Evolutionary conservation across 2,888 invertebrate species (phyloP).

Genomic region (Eurois occulta): DNA sequence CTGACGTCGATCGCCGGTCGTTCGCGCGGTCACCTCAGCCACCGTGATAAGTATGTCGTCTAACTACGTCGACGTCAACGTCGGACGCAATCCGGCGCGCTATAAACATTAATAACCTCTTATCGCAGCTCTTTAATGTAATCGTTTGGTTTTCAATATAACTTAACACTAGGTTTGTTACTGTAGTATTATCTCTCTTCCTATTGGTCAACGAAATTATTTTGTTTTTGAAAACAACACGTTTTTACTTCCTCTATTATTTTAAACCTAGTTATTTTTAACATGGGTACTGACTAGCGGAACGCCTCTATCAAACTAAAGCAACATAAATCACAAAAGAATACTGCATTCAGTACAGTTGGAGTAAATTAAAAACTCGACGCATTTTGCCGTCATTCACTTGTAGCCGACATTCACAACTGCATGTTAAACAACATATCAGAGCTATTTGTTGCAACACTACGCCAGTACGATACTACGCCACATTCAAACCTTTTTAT

Average conservation of each 20-base stretch:
- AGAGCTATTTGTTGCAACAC: conserved; percentile 23
- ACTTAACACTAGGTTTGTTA: conserved; percentile 9
- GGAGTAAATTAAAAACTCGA: not conserved
- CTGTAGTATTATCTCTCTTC: not conserved
- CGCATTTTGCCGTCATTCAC: not conserved
- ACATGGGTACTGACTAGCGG: not conserved
- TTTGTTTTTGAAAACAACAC: not conserved
- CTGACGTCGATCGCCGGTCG: not conserved
- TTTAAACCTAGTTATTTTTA: not conserved
- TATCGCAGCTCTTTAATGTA: conserved; percentile 44
- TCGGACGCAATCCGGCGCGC: conserved; percentile 19
- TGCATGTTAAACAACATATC: conserved; percentile 23
- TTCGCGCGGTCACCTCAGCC: conserved; percentile 3
- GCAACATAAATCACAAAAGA: not conserved
- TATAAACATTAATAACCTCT: conserved; percentile 51
- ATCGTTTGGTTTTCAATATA: conserved; percentile 38
- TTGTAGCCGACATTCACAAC: conserved; percentile 2
- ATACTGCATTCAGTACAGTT: conserved; percentile 4
- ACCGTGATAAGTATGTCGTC: not conserved
- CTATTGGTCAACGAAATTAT: not conserved
- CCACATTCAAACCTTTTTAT: conserved; percentile 33
- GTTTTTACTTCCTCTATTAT: too few relatives aligned
- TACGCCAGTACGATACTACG: not conserved
- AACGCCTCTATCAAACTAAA: not conserved
- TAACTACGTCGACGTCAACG: not conserved